Conservation (phyloP, 2,113 vertebrate species). For the Odontesthes bonariensis region DNA sequence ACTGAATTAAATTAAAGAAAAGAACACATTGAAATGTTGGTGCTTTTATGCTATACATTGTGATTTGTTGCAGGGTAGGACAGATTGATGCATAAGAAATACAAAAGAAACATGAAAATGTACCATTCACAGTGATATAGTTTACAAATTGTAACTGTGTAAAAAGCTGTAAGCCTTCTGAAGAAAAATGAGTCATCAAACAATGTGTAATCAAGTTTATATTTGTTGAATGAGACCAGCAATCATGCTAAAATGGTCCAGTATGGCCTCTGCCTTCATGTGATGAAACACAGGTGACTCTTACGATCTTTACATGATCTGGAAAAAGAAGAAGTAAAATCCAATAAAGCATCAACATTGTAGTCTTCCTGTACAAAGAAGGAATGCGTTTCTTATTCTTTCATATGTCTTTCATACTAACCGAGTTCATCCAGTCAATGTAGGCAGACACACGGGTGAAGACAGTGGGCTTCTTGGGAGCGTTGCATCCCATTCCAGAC, state of each 20-base stretch:
- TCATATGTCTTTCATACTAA: conserved; percentile 33
- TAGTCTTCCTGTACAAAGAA: neutral
- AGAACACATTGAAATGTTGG: too few relatives aligned
- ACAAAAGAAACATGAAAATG: neutral
- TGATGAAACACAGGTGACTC: neutral
- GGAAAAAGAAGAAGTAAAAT: conserved; percentile 28
- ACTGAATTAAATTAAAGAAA: too few relatives aligned
- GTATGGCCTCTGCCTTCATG: neutral
- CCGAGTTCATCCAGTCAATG: conserved; percentile 82
- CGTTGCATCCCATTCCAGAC: conserved; percentile 82
- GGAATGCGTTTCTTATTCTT: neutral
- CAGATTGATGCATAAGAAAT: neutral
- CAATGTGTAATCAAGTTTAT: conserved; percentile 44
- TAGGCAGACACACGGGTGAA: conserved; percentile 90
- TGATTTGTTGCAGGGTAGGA: neutral
- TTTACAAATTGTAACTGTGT: neutral
- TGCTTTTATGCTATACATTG: neutral
- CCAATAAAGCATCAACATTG: neutral
- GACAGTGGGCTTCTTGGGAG: conserved; percentile 85
- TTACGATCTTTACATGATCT: conserved; percentile 56
- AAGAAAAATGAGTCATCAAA: conserved; percentile 26
- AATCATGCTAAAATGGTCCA: neutral
- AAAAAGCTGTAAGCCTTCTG: neutral
- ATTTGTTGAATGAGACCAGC: conserved; percentile 27
- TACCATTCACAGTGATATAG: neutral